These are phyloP conservation scores for Vidua macroura DNA, from an alignment of 2,113 vertebrate genomes.

Conservation along the genomic window DNA sequence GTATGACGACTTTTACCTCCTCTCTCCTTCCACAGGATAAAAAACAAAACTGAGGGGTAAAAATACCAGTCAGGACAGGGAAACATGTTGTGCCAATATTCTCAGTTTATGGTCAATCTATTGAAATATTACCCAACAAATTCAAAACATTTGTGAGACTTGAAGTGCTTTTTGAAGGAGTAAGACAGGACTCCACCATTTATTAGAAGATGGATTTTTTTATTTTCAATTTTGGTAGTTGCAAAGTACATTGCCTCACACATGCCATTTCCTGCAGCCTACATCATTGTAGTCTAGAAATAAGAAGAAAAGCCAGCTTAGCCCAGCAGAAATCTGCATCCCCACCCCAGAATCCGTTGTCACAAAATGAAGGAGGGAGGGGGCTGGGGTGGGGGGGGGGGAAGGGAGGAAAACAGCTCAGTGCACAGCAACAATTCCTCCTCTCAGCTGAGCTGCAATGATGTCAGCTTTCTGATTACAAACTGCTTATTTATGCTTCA, in stretches of 20 bases:
- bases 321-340: conserved; percentile 74
- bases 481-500: conserved; percentile 91
- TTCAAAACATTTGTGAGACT: background rate
- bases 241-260: background rate
- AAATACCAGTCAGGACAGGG: background rate
- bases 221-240: background rate
- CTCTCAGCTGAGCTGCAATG: conserved; percentile 85
- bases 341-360: conserved; percentile 80
- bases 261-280: conserved; percentile 27
- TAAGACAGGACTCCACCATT: background rate
- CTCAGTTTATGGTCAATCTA: background rate
- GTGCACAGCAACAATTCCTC: conserved; percentile 82
- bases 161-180: background rate
- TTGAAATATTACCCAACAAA: background rate
- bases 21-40: background rate
- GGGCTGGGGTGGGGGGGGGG: background rate
- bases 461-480: conserved; percentile 91
- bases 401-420: conserved; percentile 71
- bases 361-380: conserved; percentile 58
- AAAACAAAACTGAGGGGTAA: background rate
- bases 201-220: background rate
- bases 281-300: conserved; percentile 69
- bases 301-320: conserved; percentile 79
- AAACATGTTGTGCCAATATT: background rate
- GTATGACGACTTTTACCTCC: background rate